phyloP scores from a whole-genome alignment of 2,888 invertebrate species.

The Steinernema carpocapsae region DNA sequence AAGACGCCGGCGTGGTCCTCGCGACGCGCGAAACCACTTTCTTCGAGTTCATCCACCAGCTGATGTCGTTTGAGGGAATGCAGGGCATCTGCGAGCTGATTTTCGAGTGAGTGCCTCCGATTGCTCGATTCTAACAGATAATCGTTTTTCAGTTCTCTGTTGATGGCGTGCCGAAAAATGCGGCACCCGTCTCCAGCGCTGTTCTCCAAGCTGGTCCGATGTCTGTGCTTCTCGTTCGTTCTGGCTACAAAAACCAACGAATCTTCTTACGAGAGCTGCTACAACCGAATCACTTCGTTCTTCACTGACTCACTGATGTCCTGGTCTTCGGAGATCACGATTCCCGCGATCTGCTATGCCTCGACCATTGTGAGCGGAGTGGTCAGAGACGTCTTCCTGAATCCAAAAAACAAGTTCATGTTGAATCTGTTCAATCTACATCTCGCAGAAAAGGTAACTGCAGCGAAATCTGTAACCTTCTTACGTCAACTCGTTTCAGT shows the following conservation, averaged over 20 bases:
- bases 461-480: not conserved
- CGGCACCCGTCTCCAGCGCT: not conserved
- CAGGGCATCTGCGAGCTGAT: not conserved
- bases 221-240: constrained; percentile 13
- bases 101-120: not conserved
- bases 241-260: not conserved
- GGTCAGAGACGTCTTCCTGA: not conserved
- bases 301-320: not conserved
- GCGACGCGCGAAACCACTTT: not conserved
- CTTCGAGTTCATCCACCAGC: constrained; percentile 12
- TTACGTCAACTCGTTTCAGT: not conserved
- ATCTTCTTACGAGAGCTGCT: too few species aligned
- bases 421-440: constrained; percentile 4
- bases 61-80: constrained; percentile 21
- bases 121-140: not conserved
- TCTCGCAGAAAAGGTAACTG: not conserved
- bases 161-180: not conserved
- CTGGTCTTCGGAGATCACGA: not conserved
- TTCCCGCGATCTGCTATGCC: constrained; percentile 3
- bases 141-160: not conserved
- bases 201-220: constrained; percentile 16
- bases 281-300: too few species aligned
- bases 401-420: not conserved
- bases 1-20: not conserved
- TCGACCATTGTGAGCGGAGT: not conserved